phyloP scores from a whole-genome alignment of 2,797 vertebrate genomes.

The Podargus strigoides region DNA sequence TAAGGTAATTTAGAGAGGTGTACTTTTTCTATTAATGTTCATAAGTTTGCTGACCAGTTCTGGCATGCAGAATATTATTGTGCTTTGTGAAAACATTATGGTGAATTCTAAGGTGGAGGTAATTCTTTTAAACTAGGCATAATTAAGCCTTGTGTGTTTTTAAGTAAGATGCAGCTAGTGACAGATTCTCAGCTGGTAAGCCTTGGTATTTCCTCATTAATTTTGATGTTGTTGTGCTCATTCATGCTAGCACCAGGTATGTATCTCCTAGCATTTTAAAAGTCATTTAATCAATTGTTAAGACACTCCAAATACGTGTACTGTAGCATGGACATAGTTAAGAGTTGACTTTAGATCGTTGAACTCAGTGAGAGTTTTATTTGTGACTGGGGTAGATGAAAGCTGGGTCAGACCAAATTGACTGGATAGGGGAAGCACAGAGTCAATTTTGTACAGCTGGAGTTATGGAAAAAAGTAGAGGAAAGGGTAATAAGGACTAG shows the following conservation, averaged over 20 bases:
- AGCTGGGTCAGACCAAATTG: not conserved
- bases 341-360: not conserved
- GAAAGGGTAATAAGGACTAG: not conserved
- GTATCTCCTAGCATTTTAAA: not conserved
- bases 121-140: not conserved
- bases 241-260: not conserved
- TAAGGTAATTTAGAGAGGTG: not conserved
- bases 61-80: not conserved
- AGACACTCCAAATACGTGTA: not conserved
- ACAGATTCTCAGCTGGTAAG: not conserved
- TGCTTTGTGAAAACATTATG: not conserved
- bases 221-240: not conserved
- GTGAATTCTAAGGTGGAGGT: not conserved
- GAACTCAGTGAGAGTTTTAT: not conserved
- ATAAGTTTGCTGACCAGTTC: not conserved
- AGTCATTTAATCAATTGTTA: not conserved
- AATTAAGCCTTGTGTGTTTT: not conserved
- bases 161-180: not conserved
- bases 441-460: not conserved
- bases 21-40: not conserved
- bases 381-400: not conserved
- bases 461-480: not conserved
- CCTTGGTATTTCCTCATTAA: not conserved
- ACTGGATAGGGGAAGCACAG: not conserved
- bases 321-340: not conserved